Conservation (phyloP, 2,888 invertebrate genomes). For the Scrobipalpa costella region DNA sequence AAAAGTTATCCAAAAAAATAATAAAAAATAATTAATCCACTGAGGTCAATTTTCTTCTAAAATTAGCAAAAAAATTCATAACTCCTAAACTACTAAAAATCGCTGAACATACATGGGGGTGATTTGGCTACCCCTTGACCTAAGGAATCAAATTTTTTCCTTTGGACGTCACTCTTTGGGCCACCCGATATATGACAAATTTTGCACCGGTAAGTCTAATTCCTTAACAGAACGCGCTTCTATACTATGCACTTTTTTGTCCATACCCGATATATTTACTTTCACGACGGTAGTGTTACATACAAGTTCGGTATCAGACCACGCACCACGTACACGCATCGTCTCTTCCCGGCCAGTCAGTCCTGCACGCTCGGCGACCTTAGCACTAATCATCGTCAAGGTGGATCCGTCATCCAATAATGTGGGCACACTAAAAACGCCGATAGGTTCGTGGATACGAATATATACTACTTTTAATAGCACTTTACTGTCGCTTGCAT, state of each 20-base stretch:
- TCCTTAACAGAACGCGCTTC: too few relatives aligned
- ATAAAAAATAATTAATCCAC: too few relatives aligned
- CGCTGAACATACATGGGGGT: too few relatives aligned
- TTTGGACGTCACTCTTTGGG: too few relatives aligned
- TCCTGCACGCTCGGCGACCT: slow-evolving; percentile 32
- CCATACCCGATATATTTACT: slow-evolving; percentile 29
- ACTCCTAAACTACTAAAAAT: too few relatives aligned
- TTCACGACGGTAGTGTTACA: slow-evolving; percentile 31
- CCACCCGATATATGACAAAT: too few relatives aligned
- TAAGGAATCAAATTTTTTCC: too few relatives aligned
- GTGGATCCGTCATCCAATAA: slow-evolving; percentile 41
- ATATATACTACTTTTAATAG: too few relatives aligned
- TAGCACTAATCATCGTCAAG: slow-evolving; percentile 34
- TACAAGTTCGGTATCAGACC: slow-evolving; percentile 31
- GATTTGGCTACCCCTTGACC: too few relatives aligned
- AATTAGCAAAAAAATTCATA: too few relatives aligned
- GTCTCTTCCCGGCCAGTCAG: slow-evolving; percentile 33
- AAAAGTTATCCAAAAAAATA: neutral
- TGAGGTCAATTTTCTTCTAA: too few relatives aligned
- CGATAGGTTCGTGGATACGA: slow-evolving; percentile 21
- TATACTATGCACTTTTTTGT: slow-evolving; percentile 30
- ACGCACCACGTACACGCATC: slow-evolving; percentile 38
- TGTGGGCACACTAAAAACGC: slow-evolving; percentile 31
- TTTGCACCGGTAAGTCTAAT: too few relatives aligned
- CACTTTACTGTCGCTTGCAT: neutral